Evolutionary conservation across 2,113 vertebrate genomes (phyloP).

Genomic region (Sitta europaea): DNA sequence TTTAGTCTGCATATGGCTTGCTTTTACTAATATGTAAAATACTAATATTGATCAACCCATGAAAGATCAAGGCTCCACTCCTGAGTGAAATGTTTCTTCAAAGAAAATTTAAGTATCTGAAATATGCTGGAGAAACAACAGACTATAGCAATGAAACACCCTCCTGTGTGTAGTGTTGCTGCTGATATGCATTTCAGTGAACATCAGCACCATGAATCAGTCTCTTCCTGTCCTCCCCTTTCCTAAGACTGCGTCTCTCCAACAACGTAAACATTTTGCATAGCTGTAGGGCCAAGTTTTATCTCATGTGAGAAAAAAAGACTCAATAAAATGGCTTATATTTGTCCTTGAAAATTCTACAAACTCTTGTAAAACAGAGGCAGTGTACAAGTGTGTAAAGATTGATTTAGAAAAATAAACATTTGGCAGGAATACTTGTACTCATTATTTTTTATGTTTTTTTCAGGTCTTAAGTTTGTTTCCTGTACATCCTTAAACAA

Average conservation of each 20-base stretch:
- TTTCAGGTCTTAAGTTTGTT: not conserved
- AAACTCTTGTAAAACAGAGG: not conserved
- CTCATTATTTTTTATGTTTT: not conserved
- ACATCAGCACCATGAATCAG: not conserved
- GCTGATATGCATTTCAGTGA: not conserved
- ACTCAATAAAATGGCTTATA: not conserved
- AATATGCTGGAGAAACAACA: not conserved
- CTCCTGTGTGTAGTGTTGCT: not conserved
- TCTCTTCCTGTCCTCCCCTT: not conserved
- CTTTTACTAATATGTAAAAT: not conserved
- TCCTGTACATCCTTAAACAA: not conserved
- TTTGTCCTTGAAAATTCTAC: not conserved
- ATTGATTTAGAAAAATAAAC: not conserved
- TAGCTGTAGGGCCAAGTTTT: accelerated
- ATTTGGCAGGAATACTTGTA: not conserved
- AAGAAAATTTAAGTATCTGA: not conserved
- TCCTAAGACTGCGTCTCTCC: not conserved
- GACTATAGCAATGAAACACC: not conserved
- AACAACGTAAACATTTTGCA: not conserved
- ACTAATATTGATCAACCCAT: not conserved
- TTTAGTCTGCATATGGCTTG: not conserved
- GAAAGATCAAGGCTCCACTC: not conserved
- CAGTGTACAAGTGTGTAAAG: not conserved
- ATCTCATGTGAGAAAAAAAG: not conserved
- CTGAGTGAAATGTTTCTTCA: not conserved